Percentiles rank a stretch among this genome's conserved stretches.
Conservation (phyloP, 2,797 vertebrate species). For the Holocentrus rufus region DNA sequence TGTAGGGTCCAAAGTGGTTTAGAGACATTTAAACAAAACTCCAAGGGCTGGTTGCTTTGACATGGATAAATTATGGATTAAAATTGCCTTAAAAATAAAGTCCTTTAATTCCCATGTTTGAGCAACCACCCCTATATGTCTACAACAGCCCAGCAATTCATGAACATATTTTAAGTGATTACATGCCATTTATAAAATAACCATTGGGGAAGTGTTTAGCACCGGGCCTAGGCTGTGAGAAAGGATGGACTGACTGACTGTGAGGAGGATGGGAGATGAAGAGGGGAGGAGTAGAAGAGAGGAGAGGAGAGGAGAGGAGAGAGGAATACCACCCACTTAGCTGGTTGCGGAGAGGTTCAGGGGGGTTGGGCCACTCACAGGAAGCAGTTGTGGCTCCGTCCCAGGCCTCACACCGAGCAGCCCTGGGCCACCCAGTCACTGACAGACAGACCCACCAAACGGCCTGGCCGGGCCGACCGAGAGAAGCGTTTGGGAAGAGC, state of each 20-base stretch:
- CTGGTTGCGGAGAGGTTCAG: constrained; percentile 77
- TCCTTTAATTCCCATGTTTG: too few species aligned
- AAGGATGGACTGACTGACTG: constrained; percentile 49
- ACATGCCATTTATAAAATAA: not conserved
- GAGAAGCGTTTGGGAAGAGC: constrained; percentile 76
- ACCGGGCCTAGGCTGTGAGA: constrained; percentile 54
- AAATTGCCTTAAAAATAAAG: too few species aligned
- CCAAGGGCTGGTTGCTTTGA: too few species aligned
- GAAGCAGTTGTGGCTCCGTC: constrained; percentile 85
- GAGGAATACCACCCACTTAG: constrained; percentile 86
- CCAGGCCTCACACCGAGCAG: constrained; percentile 85
- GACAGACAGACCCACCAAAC: constrained; percentile 81
- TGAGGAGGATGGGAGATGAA: constrained; percentile 24
- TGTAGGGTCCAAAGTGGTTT: too few species aligned
- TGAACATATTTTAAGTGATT: too few species aligned
- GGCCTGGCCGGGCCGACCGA: constrained; percentile 71
- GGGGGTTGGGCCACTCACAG: constrained; percentile 80
- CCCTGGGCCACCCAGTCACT: constrained; percentile 84
- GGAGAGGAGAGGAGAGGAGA: constrained; percentile 66
- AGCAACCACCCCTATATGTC: too few species aligned
- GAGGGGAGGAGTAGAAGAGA: constrained; percentile 20
- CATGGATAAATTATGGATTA: too few species aligned
- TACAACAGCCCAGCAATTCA: too few species aligned
- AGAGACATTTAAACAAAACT: too few species aligned
- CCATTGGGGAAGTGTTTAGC: constrained; percentile 54